Conservation (phyloP, 2,797 vertebrate species). For the Pempheris klunzingeri region DNA sequence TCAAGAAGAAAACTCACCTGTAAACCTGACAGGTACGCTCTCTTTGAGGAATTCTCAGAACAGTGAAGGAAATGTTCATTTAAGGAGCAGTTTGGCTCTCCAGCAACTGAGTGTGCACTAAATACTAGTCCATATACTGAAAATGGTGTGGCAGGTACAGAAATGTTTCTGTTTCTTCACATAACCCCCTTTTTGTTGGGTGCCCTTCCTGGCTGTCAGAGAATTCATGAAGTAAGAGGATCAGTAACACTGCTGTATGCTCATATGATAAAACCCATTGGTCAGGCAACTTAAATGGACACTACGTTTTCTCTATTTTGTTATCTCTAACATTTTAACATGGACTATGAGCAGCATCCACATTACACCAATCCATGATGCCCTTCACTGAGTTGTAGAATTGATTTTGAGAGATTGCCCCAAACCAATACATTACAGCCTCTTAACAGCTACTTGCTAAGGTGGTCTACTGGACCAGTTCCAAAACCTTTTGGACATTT, state of each 20-base stretch:
- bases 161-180: conserved; percentile 2
- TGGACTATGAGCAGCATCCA: too few species aligned
- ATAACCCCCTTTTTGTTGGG: conserved; percentile 7
- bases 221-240: conserved; percentile 25
- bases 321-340: too few species aligned
- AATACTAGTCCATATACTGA: neutral
- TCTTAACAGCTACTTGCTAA: too few species aligned
- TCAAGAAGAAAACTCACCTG: neutral
- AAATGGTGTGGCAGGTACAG: conserved; percentile 3
- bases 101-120: neutral
- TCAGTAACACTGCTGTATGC: conserved; percentile 5
- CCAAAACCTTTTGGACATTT: too few species aligned
- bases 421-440: too few species aligned
- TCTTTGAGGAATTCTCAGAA: neutral
- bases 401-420: too few species aligned
- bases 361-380: too few species aligned
- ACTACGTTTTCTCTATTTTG: too few species aligned
- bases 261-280: conserved; percentile 19
- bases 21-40: neutral
- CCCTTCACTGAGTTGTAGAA: too few species aligned
- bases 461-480: too few species aligned
- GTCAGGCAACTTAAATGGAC: neutral
- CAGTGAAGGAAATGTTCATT: neutral
- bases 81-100: neutral
- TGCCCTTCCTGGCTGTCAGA: conserved; percentile 18